Conservation (phyloP, 2,113 vertebrate species). For the Hippolais icterina region DNA sequence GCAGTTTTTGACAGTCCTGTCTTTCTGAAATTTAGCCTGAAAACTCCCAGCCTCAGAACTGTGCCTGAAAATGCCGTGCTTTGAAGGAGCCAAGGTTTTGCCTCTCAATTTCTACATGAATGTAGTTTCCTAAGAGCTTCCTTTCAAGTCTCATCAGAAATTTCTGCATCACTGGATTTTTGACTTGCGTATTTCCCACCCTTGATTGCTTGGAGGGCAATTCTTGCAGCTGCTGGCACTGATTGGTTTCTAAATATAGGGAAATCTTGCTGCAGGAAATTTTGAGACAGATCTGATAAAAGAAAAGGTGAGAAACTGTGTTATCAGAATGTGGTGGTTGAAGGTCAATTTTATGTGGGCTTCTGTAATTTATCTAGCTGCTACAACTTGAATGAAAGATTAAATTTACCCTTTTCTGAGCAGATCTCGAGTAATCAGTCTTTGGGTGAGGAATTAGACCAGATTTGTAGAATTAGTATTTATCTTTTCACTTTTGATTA, state of each 20-base stretch:
- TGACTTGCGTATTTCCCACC: neutral
- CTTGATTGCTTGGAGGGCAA: slow-evolving; percentile 25
- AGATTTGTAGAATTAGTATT: neutral
- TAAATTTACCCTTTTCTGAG: neutral
- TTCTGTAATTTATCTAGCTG: slow-evolving; percentile 16
- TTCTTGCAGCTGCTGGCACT: slow-evolving; percentile 21
- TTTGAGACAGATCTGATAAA: slow-evolving; percentile 17
- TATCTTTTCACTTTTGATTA: neutral
- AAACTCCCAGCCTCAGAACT: neutral
- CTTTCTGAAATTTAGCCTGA: neutral
- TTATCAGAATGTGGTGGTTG: slow-evolving; percentile 3
- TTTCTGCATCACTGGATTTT: slow-evolving; percentile 34
- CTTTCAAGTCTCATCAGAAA: neutral
- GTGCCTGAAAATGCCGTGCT: neutral
- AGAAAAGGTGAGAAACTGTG: slow-evolving; percentile 15
- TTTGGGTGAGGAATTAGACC: neutral
- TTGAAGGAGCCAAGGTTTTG: neutral
- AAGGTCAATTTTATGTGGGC: neutral
- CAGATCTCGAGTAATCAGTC: neutral
- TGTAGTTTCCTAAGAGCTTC: neutral
- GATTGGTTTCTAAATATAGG: slow-evolving; percentile 56
- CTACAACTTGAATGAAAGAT: neutral
- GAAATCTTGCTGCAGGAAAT: slow-evolving; percentile 17
- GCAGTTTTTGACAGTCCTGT: neutral
- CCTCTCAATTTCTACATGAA: neutral